Percentiles rank a stretch among this genome's conserved stretches.
phyloP scores from a whole-genome alignment of 2,888 invertebrate species.

The Neuroscelio doddi region DNA sequence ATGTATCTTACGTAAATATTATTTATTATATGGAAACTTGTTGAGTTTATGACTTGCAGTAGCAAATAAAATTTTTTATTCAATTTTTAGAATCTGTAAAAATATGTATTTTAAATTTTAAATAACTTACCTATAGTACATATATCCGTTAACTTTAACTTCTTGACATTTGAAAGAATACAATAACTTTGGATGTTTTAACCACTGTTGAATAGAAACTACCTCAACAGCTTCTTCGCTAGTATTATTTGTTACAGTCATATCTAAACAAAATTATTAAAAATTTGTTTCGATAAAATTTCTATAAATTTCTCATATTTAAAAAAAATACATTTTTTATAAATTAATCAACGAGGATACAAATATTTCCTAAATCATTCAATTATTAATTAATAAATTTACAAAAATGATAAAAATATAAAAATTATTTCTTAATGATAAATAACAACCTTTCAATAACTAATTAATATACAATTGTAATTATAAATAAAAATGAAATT shows the following conservation, averaged over 20 bases:
- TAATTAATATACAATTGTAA: too few relatives aligned
- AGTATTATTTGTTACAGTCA: constrained; percentile 69
- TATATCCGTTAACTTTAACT: constrained; percentile 89
- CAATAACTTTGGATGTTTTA: constrained; percentile 87
- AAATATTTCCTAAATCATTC: too few relatives aligned
- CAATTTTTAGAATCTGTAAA: too few relatives aligned
- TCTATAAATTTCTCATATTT: neutral
- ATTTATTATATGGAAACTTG: too few relatives aligned
- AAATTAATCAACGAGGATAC: constrained; percentile 1
- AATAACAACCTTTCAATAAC: too few relatives aligned
- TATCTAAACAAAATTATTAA: constrained; percentile 56
- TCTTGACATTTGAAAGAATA: constrained; percentile 94
- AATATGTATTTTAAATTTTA: constrained; percentile 2
- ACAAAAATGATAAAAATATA: too few relatives aligned
- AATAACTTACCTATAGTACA: constrained; percentile 79
- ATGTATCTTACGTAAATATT: too few relatives aligned
- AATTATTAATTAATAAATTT: too few relatives aligned
- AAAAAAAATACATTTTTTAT: constrained; percentile 10
- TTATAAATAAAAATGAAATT: neutral
- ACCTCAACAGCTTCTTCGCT: constrained; percentile 83
- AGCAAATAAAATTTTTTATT: too few relatives aligned
- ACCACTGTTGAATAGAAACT: constrained; percentile 85
- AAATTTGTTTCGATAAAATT: too few relatives aligned
- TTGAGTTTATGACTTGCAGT: too few relatives aligned
- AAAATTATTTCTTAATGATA: too few relatives aligned